These are phyloP conservation scores for Drosophila leontia DNA, from an alignment of 1,140 invertebrate species.

Conservation along the genomic window DNA sequence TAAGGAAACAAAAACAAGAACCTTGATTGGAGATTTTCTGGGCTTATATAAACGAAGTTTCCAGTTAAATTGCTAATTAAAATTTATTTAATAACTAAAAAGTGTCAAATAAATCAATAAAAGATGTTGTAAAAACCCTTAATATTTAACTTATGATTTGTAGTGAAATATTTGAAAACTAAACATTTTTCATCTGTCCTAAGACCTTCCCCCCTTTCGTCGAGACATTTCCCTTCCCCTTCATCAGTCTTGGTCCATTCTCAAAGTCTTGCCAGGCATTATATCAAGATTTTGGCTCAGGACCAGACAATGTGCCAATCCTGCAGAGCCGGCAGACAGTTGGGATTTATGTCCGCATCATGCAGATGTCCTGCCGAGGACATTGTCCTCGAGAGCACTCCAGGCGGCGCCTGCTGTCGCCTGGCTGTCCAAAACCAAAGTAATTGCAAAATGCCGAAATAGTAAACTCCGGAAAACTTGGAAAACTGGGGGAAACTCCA, in stretches of 20 bases:
- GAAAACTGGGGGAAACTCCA: conserved; percentile 27
- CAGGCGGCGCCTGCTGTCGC: not conserved
- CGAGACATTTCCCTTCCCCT: not conserved
- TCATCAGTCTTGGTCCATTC: not conserved
- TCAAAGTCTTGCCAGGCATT: not conserved
- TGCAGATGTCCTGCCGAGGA: conserved; percentile 22
- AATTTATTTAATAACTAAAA: not conserved
- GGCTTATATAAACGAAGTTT: not conserved
- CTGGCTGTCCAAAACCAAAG: conserved; percentile 2
- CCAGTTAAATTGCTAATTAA: not conserved
- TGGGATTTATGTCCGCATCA: conserved; percentile 12
- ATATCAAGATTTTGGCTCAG: conserved; percentile 21
- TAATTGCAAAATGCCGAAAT: conserved; percentile 1
- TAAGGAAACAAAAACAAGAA: not conserved
- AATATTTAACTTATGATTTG: no score
- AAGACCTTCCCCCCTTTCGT: no score
- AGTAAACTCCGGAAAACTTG: conserved; percentile 9
- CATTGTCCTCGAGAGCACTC: not conserved
- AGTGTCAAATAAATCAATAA: no score
- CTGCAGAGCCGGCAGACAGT: conserved; percentile 1
- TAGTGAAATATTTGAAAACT: not conserved
- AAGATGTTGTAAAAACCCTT: no score
- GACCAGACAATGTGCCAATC: conserved; percentile 18
- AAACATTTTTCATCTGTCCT: not conserved
- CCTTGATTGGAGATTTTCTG: not conserved